Percentiles rank a stretch among this genome's conserved stretches.
These are phyloP conservation scores for Apodemus speciosus DNA, from an alignment of 2,113 vertebrate species.

Conservation along the genomic window DNA sequence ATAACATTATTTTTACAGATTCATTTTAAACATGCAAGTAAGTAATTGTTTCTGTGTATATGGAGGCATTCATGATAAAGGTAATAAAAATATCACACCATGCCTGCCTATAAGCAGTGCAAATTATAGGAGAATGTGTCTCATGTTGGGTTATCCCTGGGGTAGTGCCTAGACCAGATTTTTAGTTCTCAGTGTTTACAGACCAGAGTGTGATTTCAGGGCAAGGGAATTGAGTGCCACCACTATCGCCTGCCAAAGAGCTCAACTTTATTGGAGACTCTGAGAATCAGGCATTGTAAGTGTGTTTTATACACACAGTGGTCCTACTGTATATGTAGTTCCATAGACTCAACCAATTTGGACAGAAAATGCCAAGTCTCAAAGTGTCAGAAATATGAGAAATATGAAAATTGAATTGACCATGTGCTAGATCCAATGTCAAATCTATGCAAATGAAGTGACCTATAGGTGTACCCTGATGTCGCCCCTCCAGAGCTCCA, in stretches of 20 bases:
- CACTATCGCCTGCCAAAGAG: not conserved
- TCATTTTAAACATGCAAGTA: conserved; percentile 4
- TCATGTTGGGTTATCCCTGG: not conserved
- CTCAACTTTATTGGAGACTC: not conserved
- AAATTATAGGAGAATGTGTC: not conserved
- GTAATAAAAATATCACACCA: not conserved
- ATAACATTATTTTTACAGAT: conserved; percentile 16
- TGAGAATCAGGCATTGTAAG: not conserved
- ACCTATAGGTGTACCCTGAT: not conserved
- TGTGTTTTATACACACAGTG: not conserved
- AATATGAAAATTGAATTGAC: not conserved
- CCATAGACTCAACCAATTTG: not conserved
- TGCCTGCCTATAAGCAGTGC: not conserved
- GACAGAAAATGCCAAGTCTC: not conserved
- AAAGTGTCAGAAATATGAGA: not conserved
- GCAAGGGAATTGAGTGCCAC: not conserved
- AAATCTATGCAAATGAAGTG: not conserved
- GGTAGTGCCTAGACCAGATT: not conserved
- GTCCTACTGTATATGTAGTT: not conserved
- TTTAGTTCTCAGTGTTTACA: not conserved
- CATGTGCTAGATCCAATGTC: not conserved
- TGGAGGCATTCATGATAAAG: not conserved
- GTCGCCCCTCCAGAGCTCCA: not conserved
- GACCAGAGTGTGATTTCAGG: not conserved
- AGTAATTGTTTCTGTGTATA: conserved; percentile 33